These are phyloP conservation scores for Micrasema longulum DNA, from an alignment of 1,140 invertebrate genomes.

Conservation along the genomic window DNA sequence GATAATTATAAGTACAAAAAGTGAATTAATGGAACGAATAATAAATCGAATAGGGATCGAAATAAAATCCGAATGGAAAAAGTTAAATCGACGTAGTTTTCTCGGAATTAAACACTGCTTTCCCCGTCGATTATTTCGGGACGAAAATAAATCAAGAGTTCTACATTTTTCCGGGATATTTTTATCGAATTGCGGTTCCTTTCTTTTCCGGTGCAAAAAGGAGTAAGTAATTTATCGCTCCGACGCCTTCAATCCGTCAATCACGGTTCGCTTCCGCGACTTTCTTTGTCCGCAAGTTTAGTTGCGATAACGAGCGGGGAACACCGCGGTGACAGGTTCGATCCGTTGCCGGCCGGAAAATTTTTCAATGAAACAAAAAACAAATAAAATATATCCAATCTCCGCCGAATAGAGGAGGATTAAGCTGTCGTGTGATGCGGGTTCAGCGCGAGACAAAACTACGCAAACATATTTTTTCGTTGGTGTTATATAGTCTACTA, in stretches of 20 bases:
- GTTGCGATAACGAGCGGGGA: constrained; percentile 18
- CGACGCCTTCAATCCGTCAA: constrained; percentile 37
- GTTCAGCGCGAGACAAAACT: too few relatives aligned
- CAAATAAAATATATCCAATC: background rate
- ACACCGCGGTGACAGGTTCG: constrained; percentile 7
- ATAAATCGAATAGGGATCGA: too few relatives aligned
- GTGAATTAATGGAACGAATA: too few relatives aligned
- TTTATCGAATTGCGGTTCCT: constrained; percentile 26
- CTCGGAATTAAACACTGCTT: background rate
- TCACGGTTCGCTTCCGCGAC: constrained; percentile 21
- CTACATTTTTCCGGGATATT: constrained; percentile 20
- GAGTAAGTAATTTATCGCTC: constrained; percentile 35
- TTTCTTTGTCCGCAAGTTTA: constrained; percentile 26
- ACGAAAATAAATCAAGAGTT: constrained; percentile 15
- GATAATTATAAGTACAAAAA: too few relatives aligned
- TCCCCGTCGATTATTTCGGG: background rate
- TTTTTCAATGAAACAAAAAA: constrained; percentile 26
- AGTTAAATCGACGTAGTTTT: too few relatives aligned
- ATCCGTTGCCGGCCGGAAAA: background rate
- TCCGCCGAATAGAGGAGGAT: too few relatives aligned
- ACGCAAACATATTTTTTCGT: too few relatives aligned
- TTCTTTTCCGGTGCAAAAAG: constrained; percentile 30
- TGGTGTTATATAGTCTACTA: too few relatives aligned
- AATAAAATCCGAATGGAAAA: too few relatives aligned
- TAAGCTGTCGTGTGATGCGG: too few relatives aligned